Conservation (phyloP, 2,888 invertebrate species). For the Drosophila rubida region DNA sequence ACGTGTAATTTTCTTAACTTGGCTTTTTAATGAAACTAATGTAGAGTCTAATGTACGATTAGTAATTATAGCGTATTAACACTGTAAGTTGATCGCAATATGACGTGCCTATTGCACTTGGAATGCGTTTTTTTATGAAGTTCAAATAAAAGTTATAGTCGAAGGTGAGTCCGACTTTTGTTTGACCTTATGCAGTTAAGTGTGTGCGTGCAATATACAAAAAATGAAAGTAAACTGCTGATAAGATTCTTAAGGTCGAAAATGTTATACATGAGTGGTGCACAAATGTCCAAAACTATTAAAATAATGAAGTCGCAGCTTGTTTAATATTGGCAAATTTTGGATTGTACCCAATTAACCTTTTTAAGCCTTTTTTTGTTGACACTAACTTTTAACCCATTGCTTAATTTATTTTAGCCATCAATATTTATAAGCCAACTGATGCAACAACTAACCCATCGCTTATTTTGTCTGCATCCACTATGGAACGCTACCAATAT, state of each 20-base stretch:
- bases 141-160: constrained; percentile 69
- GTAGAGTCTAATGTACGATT: not conserved
- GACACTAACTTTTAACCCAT: constrained; percentile 3
- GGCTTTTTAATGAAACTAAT: not conserved
- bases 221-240: constrained; percentile 5
- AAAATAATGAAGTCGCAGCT: constrained; percentile 1
- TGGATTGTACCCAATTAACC: not conserved
- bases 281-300: not conserved
- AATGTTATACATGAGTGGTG: not conserved
- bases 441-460: constrained; percentile 99
- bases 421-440: constrained; percentile 98
- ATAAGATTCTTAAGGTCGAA: constrained; percentile 6
- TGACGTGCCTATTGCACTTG: not conserved
- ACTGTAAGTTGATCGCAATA: not conserved
- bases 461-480: constrained; percentile 96
- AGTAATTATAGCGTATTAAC: not conserved
- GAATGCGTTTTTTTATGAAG: constrained; percentile 45
- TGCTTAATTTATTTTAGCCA: constrained; percentile 88
- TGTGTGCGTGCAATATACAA: not conserved
- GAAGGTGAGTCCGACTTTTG: constrained; percentile 62
- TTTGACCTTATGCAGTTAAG: constrained; percentile 51
- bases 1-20: not conserved
- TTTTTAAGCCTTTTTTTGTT: not conserved
- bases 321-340: not conserved
- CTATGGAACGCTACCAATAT: constrained; percentile 96